These are phyloP conservation scores for Ctenodactylus gundi DNA, from an alignment of 2,113 vertebrate species.

Conservation along the genomic window DNA sequence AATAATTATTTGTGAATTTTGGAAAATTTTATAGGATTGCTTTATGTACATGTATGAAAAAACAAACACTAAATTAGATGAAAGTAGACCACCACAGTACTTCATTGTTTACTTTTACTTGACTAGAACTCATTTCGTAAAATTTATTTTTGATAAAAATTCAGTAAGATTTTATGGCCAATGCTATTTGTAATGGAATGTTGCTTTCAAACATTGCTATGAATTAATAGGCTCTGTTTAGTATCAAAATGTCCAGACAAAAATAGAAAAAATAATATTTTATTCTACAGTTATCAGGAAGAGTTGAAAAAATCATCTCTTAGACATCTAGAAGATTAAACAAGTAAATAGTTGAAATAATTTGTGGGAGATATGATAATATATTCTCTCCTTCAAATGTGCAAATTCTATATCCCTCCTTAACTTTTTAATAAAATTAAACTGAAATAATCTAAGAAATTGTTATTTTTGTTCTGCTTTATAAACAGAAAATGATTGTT, in stretches of 20 bases:
- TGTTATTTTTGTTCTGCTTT: not conserved
- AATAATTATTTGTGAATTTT: not conserved
- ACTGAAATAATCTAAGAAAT: not conserved
- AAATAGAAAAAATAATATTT: not conserved
- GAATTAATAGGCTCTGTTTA: not conserved
- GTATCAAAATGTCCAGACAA: not conserved
- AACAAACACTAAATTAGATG: not conserved
- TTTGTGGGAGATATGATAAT: not conserved
- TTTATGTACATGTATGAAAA: not conserved
- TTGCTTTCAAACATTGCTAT: not conserved
- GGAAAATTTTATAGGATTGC: not conserved
- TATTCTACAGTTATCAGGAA: not conserved
- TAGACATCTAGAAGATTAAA: not conserved
- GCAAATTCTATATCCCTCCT: not conserved
- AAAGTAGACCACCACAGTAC: not conserved
- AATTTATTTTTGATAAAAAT: constrained; percentile 1
- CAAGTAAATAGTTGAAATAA: not conserved
- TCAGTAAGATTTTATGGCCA: not conserved
- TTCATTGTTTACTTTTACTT: not conserved
- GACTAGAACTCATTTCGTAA: not conserved
- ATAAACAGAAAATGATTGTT: not conserved
- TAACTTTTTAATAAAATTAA: not conserved
- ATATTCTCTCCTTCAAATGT: not conserved
- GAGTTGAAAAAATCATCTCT: not conserved
- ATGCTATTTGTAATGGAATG: not conserved